A percentile compares a stretch with the other conserved stretches of the same genome.
phyloP scores from a whole-genome alignment of 2,797 vertebrate species.

The Botia kubotai region DNA sequence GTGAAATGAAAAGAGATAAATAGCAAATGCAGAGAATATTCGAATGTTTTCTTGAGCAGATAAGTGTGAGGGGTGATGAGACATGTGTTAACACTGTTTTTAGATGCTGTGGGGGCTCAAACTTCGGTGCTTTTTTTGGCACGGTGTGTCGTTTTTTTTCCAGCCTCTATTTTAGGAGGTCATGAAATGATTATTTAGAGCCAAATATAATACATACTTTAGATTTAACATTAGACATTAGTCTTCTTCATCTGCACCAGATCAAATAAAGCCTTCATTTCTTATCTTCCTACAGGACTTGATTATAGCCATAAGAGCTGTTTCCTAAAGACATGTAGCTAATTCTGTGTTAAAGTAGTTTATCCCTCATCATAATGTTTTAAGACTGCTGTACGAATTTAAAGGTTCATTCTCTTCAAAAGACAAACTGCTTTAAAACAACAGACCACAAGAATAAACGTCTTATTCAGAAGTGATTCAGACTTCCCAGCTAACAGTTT shows the following conservation, averaged over 20 bases:
- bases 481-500: no score
- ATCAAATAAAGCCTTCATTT: constrained; percentile 4
- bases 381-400: neutral
- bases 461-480: no score
- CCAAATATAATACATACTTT: constrained; percentile 24
- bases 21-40: constrained; percentile 31
- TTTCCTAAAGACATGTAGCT: neutral
- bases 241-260: neutral
- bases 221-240: neutral
- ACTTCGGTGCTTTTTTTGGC: constrained; percentile 36
- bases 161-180: constrained; percentile 16
- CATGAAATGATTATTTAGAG: constrained; percentile 26
- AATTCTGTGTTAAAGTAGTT: neutral
- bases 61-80: constrained; percentile 27
- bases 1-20: constrained; percentile 41
- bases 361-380: no score
- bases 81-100: constrained; percentile 35
- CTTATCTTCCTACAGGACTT: neutral
- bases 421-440: neutral
- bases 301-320: neutral
- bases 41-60: constrained; percentile 53
- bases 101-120: constrained; percentile 37
- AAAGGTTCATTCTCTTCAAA: neutral
- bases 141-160: neutral
- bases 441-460: neutral